These are phyloP conservation scores for Eristalinus aeneus DNA, from an alignment of 2,888 invertebrate species.

Conservation along the genomic window DNA sequence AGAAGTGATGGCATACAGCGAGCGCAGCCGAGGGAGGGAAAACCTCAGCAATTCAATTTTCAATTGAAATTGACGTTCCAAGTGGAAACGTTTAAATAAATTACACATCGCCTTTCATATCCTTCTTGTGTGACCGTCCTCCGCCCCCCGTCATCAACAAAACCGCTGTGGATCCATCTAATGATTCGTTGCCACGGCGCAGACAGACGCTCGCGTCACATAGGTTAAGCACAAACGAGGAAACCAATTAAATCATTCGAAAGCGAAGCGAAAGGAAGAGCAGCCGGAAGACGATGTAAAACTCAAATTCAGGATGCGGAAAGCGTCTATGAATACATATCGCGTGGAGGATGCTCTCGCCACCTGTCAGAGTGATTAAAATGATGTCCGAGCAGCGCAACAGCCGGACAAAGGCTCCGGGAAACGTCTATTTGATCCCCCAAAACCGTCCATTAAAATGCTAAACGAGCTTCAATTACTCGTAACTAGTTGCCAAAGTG, in stretches of 20 bases:
- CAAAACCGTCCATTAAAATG: slow-evolving; percentile 67
- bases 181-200: not conserved
- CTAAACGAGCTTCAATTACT: slow-evolving; percentile 70
- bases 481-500: slow-evolving; percentile 34
- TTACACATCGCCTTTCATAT: not conserved
- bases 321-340: slow-evolving; percentile 37
- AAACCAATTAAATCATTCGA: slow-evolving; percentile 36
- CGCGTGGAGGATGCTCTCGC: slow-evolving; percentile 37
- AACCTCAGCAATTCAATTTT: not conserved
- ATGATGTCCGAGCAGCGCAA: slow-evolving; percentile 52
- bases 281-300: not conserved
- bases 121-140: not conserved
- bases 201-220: not conserved
- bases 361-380: slow-evolving; percentile 67
- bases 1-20: not conserved
- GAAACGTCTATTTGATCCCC: slow-evolving; percentile 30
- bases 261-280: not conserved
- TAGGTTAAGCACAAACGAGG: not conserved
- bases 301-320: not conserved
- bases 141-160: no score
- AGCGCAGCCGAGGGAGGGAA: not conserved
- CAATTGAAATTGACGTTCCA: slow-evolving; percentile 4
- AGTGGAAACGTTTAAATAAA: slow-evolving; percentile 8
- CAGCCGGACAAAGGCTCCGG: slow-evolving; percentile 43
- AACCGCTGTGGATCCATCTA: not conserved